phyloP scores from a whole-genome alignment of 92 coral and sea anemone genomes.

The Chrysogorgia sp. region DNA sequence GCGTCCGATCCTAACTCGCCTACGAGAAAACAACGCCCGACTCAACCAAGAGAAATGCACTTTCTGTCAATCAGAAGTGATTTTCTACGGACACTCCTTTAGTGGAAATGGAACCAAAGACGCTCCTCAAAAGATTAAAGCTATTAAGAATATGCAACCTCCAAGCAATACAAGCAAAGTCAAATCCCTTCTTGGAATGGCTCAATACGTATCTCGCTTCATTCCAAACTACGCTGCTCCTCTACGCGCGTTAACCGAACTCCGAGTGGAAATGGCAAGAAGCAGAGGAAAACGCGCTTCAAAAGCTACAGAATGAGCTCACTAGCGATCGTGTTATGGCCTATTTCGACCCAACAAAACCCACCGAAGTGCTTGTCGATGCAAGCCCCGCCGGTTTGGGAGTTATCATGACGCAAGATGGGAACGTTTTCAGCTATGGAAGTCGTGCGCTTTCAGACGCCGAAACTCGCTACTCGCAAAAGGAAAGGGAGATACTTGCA shows the following conservation, averaged over 20 bases:
- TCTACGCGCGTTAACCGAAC: no score
- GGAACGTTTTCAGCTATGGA: conserved; percentile 61
- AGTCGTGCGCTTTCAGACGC: conserved; percentile 64
- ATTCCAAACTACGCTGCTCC: background rate
- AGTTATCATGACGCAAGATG: conserved; percentile 48
- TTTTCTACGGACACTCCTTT: no score
- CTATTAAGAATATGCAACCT: no score
- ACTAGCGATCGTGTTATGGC: no score
- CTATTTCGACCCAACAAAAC: conserved; percentile 56
- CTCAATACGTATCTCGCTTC: no score
- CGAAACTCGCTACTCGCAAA: conserved; percentile 58
- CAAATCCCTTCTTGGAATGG: no score
- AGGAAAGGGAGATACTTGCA: conserved; percentile 64
- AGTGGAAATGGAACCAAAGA: background rate
- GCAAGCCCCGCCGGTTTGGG: conserved; percentile 67
- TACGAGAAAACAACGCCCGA: no score
- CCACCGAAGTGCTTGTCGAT: conserved; percentile 57
- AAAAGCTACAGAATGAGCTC: no score
- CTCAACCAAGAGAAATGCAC: background rate
- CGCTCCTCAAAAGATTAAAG: no score
- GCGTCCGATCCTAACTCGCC: background rate
- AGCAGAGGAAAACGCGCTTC: no score
- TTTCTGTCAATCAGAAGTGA: conserved; percentile 2
- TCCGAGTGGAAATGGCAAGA: no score
- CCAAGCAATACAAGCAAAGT: no score